phyloP scores from a whole-genome alignment of 2,888 invertebrate species.

The Chesias legatella region DNA sequence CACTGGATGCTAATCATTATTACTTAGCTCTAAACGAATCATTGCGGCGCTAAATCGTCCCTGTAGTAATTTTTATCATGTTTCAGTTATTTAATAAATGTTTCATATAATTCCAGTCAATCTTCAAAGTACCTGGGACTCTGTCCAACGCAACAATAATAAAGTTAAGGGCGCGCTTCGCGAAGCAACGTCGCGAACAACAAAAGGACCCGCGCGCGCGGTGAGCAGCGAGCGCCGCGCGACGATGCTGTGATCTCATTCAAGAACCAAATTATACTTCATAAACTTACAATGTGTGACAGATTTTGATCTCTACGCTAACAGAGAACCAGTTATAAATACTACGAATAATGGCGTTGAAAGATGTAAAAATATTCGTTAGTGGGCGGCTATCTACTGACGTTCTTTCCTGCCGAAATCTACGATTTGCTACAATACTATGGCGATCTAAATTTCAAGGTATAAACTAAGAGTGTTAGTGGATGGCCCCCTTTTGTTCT shows the following conservation, averaged over 20 bases:
- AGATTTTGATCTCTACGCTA: conserved; percentile 10
- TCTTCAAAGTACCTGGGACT: conserved; percentile 90
- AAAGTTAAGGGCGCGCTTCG: conserved; percentile 81
- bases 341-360: neutral
- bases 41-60: no score
- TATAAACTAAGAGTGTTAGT: no score
- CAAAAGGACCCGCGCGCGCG: conserved; percentile 61
- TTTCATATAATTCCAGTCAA: conserved; percentile 81
- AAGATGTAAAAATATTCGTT: no score
- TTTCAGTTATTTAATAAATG: no score
- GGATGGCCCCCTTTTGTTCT: no score
- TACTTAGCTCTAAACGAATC: no score
- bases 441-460: no score
- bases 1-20: no score
- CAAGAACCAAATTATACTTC: conserved; percentile 39
- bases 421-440: no score
- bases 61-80: no score
- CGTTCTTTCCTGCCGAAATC: no score
- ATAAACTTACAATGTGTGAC: conserved; percentile 14
- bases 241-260: conserved; percentile 57
- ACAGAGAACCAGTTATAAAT: neutral
- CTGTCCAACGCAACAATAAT: conserved; percentile 84
- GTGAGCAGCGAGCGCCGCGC: conserved; percentile 45
- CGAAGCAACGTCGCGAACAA: conserved; percentile 76
- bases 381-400: no score